Evolutionary conservation across 1,140 invertebrate species (phyloP), one percentile per base, ranked within the genome.

Genomic region (Belonocnema kinseyi): DNA sequence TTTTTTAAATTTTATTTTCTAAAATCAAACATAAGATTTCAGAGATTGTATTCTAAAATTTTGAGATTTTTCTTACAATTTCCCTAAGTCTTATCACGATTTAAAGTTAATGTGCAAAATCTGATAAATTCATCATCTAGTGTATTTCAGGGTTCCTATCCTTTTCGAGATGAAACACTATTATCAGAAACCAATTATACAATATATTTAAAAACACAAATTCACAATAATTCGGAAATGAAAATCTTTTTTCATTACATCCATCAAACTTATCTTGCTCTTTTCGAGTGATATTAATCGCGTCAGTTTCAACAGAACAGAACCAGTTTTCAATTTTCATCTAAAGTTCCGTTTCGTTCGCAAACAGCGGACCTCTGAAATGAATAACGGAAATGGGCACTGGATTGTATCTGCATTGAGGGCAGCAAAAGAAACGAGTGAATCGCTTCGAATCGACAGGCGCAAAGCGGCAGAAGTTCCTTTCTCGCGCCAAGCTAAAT

Each of bases 331-430:
- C 53, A 54, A 54, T 54, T 54, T 54, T 54, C 53, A 54, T 54
- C 53, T 54, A 54, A 54, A 54, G 53, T 54, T 54, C 53, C 40
- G 40, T 46, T 46, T 54, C 53, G 6, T 54, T 54, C n/a, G 53
- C 16, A 54, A 54, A 54, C 53, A 54, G 53, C 53, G n/a, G 53
- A 10, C 16, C 53, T 54, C 53, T 54, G 53, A 54, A 54, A 54
- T 54, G 53, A 54, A 54, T 54, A 54, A 54, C 53, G 53, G 53
- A 54, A 54, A 54, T 54, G 53, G n/a, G 53, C 53, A 54, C 53
- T 54, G 53, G 53, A 54, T 54, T 54, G 53, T 54, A 54, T 54
- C 14, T 53, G 52, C 52, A 53, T 53, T 53, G 52, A 53, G 52
- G 52, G 52, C 52, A 19, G 53, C n/a, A 54, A 54, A 54, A 54